Evolutionary conservation across 2,888 invertebrate species (phyloP), one percentile per base, ranked within the genome.

Genomic region (Standfussiana lucernea): DNA sequence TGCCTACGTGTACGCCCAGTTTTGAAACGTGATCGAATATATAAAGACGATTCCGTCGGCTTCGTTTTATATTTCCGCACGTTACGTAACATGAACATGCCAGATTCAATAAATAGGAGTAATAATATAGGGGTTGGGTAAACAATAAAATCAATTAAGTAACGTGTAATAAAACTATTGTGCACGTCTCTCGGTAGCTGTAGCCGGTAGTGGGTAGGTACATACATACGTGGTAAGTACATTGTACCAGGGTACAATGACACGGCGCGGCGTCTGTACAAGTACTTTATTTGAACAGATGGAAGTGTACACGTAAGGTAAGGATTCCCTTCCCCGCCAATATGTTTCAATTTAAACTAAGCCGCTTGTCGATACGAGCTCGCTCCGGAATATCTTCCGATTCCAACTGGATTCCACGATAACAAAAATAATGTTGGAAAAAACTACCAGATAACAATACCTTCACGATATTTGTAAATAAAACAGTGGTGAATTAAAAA

Each of bases 301-400:
- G 91, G 90, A 92, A 90, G 90, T 90, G 89, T 90, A 89, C 90
- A 91, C 90, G 91, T 91, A 92, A 95, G 93, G 93, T 92, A 93
- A 91, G 92, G 93, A 93, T 94, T 93, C 92, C 92, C 90, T 93
- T 93, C 92, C 89, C 92, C 91, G 89, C 94, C 96, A 95, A 96
- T 96, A 95, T 94, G 94, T 96, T 95, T 96, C 96, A 95, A 96
- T 96, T 95, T 95, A 93, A 94, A 94, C 91, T 95, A 96, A 96
- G 96, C 95, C 95, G 94, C 93, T 95, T 95, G 96, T 95, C 95
- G 95, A 95, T 95, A 93, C 94, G 89, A 90, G 90, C 93, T 93
- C 88, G 92, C 90, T 89, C 82, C 90, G 90, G 92, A 93, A 94
- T 94, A 94, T 94, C 94, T 94, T 90, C 90, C 92, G 92, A 93